phyloP scores from a whole-genome alignment of 2,113 vertebrate species.

The Eurystomus gularis region DNA sequence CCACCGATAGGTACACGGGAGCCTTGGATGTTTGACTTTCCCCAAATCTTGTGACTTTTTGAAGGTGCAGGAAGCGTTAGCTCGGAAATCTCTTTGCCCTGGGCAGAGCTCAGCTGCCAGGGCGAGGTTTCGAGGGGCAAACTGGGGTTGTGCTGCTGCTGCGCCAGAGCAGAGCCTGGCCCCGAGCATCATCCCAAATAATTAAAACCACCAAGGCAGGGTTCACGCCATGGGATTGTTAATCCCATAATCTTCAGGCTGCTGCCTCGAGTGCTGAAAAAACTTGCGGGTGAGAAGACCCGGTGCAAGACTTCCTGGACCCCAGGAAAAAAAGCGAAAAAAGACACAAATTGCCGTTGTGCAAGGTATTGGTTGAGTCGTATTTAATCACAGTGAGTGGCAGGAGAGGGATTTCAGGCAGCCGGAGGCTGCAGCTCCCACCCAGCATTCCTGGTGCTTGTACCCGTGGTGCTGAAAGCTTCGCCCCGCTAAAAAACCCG shows the following conservation, averaged over 20 bases:
- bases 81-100: neutral
- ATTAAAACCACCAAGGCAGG: neutral
- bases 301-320: neutral
- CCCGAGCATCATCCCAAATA: rapidly evolving
- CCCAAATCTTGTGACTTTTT: neutral
- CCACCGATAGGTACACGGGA: rapidly evolving
- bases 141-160: neutral
- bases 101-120: neutral
- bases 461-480: neutral
- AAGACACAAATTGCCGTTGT: rapidly evolving
- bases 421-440: neutral
- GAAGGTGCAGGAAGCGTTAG: neutral
- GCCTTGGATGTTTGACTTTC: neutral
- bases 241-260: neutral
- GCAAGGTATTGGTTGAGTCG: neutral
- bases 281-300: neutral
- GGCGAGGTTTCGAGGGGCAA: neutral
- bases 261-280: rapidly evolving
- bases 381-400: rapidly evolving
- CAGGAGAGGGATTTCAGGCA: rapidly evolving
- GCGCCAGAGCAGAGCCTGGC: rapidly evolving
- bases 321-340: neutral
- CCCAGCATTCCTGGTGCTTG: neutral
- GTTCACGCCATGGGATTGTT: rapidly evolving
- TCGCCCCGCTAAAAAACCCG: neutral